Evolutionary conservation across 2,797 vertebrate genomes (phyloP).

Genomic region (Betta splendens): DNA sequence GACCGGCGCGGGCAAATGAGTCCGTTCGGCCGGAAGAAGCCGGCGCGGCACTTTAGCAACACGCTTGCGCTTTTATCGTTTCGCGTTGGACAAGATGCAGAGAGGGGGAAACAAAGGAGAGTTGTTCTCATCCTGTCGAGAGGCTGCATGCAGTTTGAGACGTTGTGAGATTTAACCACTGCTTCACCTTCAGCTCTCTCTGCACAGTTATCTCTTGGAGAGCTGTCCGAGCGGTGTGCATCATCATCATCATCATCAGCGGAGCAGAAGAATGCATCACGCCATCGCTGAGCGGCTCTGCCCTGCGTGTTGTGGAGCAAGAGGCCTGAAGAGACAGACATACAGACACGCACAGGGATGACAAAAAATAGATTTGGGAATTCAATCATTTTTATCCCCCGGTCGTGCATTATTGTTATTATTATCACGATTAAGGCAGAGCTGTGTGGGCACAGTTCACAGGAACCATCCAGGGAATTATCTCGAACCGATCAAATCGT

Average conservation of each 20-base stretch:
- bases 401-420: slow-evolving; percentile 41
- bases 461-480: slow-evolving; percentile 47
- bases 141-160: slow-evolving; percentile 32
- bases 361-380: slow-evolving; percentile 42
- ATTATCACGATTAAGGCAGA: slow-evolving; percentile 25
- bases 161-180: slow-evolving; percentile 37
- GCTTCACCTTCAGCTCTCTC: slow-evolving; percentile 42
- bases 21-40: not conserved
- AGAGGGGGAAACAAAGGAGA: slow-evolving; percentile 22
- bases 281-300: slow-evolving; percentile 37
- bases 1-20: slow-evolving; percentile 22
- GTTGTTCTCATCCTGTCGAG: slow-evolving; percentile 39
- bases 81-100: not conserved
- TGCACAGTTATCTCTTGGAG: slow-evolving; percentile 49
- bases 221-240: slow-evolving; percentile 40
- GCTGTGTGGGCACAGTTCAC: slow-evolving; percentile 45
- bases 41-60: slow-evolving; percentile 5
- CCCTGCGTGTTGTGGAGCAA: slow-evolving; percentile 36
- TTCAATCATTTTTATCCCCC: slow-evolving; percentile 56
- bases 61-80: not conserved
- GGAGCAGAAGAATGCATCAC: slow-evolving; percentile 35
- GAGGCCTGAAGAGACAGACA: slow-evolving; percentile 19
- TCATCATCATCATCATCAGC: slow-evolving; percentile 37
- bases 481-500: slow-evolving; percentile 47
- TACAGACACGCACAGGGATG: slow-evolving; percentile 9